A percentile compares a stretch with the other conserved stretches of the same genome.
These are phyloP conservation scores for Coelopa pilipes DNA, from an alignment of 2,888 invertebrate species.

Conservation along the genomic window DNA sequence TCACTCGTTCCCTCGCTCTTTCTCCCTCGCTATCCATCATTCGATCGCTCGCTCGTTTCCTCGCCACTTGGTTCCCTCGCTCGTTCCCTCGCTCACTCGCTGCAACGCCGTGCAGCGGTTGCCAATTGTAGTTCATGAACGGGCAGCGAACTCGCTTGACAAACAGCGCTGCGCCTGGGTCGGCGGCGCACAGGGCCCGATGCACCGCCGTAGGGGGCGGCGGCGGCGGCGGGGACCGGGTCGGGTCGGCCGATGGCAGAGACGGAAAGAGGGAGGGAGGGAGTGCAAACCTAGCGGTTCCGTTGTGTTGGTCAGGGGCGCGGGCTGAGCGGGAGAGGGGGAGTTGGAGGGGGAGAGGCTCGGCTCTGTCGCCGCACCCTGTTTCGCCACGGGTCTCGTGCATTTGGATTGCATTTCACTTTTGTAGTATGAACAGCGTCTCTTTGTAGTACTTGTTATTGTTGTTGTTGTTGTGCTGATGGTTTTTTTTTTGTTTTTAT, in stretches of 20 bases:
- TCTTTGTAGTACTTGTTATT: neutral
- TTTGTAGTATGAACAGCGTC: conserved; percentile 4
- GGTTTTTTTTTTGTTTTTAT: neutral
- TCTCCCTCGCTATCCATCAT: no score
- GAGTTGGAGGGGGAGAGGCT: neutral
- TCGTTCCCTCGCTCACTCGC: conserved; percentile 9
- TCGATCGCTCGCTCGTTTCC: no score
- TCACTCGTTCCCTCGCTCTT: neutral
- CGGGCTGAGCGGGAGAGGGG: neutral
- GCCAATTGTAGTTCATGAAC: conserved; percentile 50
- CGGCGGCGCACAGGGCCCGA: neutral
- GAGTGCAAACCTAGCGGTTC: conserved; percentile 32
- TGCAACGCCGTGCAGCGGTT: conserved; percentile 12
- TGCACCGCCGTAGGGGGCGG: neutral
- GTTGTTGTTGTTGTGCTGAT: conserved; percentile 1
- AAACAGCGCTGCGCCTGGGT: conserved; percentile 5
- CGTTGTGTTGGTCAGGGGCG: conserved; percentile 18
- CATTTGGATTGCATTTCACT: conserved; percentile 31
- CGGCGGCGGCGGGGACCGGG: neutral
- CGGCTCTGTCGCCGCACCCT: neutral
- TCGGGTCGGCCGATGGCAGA: no score
- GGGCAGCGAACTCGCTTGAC: conserved; percentile 44
- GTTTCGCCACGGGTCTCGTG: neutral
- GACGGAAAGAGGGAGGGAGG: neutral
- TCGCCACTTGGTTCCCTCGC: no score